Evolutionary conservation across 2,797 vertebrate species (phyloP).

Genomic region (Dendrocincla fuliginosa): DNA sequence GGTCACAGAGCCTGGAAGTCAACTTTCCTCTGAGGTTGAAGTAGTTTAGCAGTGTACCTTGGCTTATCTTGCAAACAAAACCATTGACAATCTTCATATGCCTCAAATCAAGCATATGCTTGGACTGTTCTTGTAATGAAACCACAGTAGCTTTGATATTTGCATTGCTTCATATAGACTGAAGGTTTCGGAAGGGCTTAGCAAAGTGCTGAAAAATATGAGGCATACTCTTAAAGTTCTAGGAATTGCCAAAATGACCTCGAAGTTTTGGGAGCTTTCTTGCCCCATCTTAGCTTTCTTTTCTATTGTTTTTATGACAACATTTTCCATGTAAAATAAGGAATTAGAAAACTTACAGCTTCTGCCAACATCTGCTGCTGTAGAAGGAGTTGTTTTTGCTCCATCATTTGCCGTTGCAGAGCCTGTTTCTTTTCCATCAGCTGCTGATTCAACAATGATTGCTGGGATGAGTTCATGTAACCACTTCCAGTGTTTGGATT

Average conservation of each 20-base stretch:
- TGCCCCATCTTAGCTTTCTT: neutral
- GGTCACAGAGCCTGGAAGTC: neutral
- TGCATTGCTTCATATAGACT: neutral
- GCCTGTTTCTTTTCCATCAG: slow-evolving; percentile 82
- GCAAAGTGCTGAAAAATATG: neutral
- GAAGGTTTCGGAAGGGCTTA: neutral
- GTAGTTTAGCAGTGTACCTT: neutral
- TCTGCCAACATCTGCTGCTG: slow-evolving; percentile 85
- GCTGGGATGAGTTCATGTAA: slow-evolving; percentile 82
- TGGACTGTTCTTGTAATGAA: neutral
- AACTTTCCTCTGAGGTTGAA: neutral
- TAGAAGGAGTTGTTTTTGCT: slow-evolving; percentile 81
- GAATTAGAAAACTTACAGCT: slow-evolving; percentile 76
- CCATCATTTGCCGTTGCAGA: slow-evolving; percentile 84
- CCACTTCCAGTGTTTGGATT: slow-evolving; percentile 84
- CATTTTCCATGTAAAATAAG: neutral
- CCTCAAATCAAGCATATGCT: neutral
- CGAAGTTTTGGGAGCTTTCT: neutral
- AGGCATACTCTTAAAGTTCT: neutral
- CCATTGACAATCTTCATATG: neutral
- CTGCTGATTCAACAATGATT: slow-evolving; percentile 83
- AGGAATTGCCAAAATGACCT: neutral
- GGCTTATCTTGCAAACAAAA: neutral
- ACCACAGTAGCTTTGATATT: neutral
- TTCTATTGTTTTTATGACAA: neutral